Conservation (phyloP, 2,113 vertebrate species). For the Tetrao urogallus region DNA sequence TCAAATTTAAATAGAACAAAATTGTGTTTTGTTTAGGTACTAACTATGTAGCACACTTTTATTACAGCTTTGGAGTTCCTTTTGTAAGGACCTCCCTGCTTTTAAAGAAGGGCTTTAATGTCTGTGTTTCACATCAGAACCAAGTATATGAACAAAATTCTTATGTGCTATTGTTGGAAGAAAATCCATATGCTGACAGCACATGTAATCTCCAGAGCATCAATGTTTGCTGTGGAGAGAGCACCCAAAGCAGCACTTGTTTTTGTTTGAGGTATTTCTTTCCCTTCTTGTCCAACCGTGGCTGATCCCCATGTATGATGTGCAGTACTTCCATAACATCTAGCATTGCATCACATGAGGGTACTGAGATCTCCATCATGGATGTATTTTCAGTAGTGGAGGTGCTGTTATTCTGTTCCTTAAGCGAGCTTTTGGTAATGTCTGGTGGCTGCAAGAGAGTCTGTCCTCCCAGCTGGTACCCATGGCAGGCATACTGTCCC, state of each 20-base stretch:
- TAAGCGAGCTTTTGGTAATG: neutral
- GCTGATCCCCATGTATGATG: neutral
- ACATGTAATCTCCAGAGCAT: neutral
- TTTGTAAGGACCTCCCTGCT: neutral
- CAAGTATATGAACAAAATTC: neutral
- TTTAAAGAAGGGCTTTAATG: neutral
- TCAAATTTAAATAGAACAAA: neutral
- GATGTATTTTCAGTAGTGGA: neutral
- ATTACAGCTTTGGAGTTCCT: neutral
- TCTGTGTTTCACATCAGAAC: neutral
- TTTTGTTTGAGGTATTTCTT: neutral
- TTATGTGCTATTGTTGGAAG: neutral
- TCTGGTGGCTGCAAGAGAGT: neutral
- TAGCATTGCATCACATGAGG: neutral
- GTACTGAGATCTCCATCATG: neutral
- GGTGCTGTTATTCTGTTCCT: neutral
- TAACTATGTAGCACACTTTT: no score
- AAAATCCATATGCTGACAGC: neutral
- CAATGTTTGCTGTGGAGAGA: neutral
- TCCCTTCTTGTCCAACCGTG: neutral
- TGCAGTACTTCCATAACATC: neutral
- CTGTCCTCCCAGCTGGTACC: neutral
- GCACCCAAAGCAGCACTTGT: neutral
- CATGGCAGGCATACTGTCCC: neutral
- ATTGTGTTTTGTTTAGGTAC: neutral